Base-by-base conservation (phyloP, 1,140 invertebrate genomes). In the Ericerus pela region DNA sequence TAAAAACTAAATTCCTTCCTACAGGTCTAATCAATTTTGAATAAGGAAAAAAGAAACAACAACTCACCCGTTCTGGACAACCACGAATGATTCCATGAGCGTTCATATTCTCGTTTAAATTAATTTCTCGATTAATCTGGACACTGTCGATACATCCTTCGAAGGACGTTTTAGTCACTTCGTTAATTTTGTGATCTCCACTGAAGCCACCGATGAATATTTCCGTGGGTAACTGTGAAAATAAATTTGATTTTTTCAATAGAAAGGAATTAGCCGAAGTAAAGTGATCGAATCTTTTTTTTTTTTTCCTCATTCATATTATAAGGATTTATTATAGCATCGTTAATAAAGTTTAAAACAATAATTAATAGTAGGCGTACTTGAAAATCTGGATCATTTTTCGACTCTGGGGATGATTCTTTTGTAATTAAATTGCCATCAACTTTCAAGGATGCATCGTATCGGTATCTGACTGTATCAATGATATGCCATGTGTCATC, bases 111-210 rank as follows among this genome's bases (percentile, higher is more conserved):
- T 82, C 76, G 53, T 77, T 84, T 0, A 96, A 72, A 68, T 94
- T 85, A n/a, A 78, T 75, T 6, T 75, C 75, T 0, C 79, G 76
- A 10, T 79, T 77, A 47, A 97, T 81, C 20, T 76, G 73, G 1
- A 97, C 79, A 58, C 86, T 76, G 62, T 88, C 79, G 36, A 99
- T 85, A 66, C 95, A 99, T 2, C 95, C 95, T 64, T 95, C 90
- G 68, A 96, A 97, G 52, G 85, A 85, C 24, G 75, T 69, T 41
- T 76, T 78, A 0, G 79, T 80, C 0, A 86, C 80, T 29, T 79
- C 73, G 12, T 70, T 66, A 51, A 79, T 80, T 22, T 73, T 70
- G 62, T 81, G 82, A n/a, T 76, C 73, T 2, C 74, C 72, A 0
- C 83, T 82, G 69, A 83, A 85, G 1, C 92, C 94, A 58, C 94